A percentile compares a stretch with the other conserved stretches of the same genome.
Conservation (phyloP, 2,888 invertebrate genomes). For the Trypoxylon attenuatum region DNA sequence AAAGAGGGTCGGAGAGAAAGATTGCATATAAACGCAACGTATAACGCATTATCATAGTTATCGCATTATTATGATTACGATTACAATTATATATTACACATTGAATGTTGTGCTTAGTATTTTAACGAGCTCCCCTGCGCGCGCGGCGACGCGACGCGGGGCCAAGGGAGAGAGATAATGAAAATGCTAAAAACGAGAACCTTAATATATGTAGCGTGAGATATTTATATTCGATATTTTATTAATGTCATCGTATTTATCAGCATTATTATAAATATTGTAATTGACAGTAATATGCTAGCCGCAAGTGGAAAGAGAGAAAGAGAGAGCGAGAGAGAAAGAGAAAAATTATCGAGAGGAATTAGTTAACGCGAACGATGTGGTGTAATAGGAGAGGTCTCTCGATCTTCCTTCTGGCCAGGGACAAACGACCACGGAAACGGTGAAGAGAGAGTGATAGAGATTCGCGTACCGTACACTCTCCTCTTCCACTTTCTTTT, state of each 20-base stretch:
- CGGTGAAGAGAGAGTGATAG: no score
- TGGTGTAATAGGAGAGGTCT: no score
- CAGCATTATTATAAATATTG: constrained; percentile 52
- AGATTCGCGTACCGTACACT: constrained; percentile 1
- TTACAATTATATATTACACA: constrained; percentile 41
- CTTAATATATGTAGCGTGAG: constrained; percentile 57
- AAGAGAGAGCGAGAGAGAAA: no score
- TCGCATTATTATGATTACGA: constrained; percentile 55
- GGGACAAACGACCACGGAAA: constrained; percentile 4
- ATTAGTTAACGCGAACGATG: no score
- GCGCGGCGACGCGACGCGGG: constrained; percentile 49
- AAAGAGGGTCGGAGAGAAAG: no score
- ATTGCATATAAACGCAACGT: constrained; percentile 15
- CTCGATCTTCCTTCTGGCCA: neutral
- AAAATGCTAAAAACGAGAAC: constrained; percentile 32
- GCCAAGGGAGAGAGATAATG: constrained; percentile 48
- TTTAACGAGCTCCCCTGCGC: constrained; percentile 58
- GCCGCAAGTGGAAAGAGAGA: no score
- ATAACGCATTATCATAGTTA: constrained; percentile 57
- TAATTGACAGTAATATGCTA: constrained; percentile 13
- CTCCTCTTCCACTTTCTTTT: constrained; percentile 11
- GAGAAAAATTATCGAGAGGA: no score
- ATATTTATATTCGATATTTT: constrained; percentile 67
- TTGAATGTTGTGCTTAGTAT: constrained; percentile 72
- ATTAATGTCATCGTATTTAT: constrained; percentile 55